Evolutionary conservation across 2,888 invertebrate genomes (phyloP), one percentile per base, ranked within the genome.

Genomic region (Pristionchus exspectatus): DNA sequence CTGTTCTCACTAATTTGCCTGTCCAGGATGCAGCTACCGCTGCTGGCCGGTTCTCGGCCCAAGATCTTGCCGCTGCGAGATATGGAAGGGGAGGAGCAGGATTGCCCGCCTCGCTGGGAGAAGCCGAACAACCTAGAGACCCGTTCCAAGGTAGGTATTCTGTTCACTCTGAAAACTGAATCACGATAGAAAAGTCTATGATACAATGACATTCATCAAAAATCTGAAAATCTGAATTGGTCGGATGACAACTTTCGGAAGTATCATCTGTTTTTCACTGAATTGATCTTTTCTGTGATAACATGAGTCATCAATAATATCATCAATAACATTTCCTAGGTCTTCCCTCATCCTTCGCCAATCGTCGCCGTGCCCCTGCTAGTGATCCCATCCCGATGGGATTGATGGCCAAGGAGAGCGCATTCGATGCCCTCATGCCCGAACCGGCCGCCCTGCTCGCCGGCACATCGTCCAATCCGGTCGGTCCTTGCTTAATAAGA

Each of bases 371-470:
- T 18, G 87, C 74, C 44, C 87, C 74, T 3, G 38, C 69, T 1
- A 81, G 81, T 24, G 81, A 81, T n/a, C 59, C 84, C 9, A 85
- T 85, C 10, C 33, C 56, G 33, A 85, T 85, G 84, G 84, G 59
- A 7, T 59, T 59, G 24, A 33, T 85, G 56, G 30, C 83, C n/a
- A 83, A 85, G 59, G 84, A 85, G 59, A 85, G 56, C 38, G 84
- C 27, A 16, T 50, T 87, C 12, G 87, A 87, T 4, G 87, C 87
- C 14, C 56, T 88, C 24, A 88, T 89, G 66, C 90, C 90, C 10
- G 81, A 89, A 81, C 87, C 91, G 30, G 89, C 93, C 1, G 90
- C 90, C 81, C 90, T 93, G 84, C 72, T 93, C 12, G 91, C 92
- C 4, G 91, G 90, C 1, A 90, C 92, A 30, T 38, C 84, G 21